Conservation (phyloP, 2,888 invertebrate genomes). For the Lithodes maja region DNA sequence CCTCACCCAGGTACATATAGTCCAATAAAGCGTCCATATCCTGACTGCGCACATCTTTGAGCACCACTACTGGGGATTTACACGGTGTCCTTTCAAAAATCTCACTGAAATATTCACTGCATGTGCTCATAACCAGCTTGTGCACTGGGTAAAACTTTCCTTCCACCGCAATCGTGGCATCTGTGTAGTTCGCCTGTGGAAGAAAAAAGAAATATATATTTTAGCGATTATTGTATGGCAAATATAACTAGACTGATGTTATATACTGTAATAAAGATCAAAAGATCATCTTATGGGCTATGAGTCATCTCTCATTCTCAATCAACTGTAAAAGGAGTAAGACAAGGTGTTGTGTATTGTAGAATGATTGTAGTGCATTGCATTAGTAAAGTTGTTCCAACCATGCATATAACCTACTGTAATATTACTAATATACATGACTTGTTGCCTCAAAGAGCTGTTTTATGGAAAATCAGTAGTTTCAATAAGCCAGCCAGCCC, state of each 20-base stretch:
- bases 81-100: constrained; percentile 67
- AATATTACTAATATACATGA: too few species aligned
- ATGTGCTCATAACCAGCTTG: constrained; percentile 66
- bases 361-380: too few species aligned
- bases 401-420: too few species aligned
- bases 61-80: constrained; percentile 67
- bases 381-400: too few species aligned
- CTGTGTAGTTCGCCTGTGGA: constrained; percentile 62
- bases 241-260: not conserved
- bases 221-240: not conserved
- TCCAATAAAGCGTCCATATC: constrained; percentile 66
- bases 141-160: constrained; percentile 65
- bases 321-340: too few species aligned
- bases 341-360: too few species aligned
- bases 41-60: constrained; percentile 69
- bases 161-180: constrained; percentile 67
- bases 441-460: too few species aligned
- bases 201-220: not conserved
- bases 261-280: not conserved
- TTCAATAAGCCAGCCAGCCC: too few species aligned
- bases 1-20: constrained; percentile 67
- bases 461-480: too few species aligned
- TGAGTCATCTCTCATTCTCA: too few species aligned
- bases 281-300: not conserved
- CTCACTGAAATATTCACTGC: constrained; percentile 67